phyloP scores from a whole-genome alignment of 1,140 invertebrate species.

The Myzus persicae region DNA sequence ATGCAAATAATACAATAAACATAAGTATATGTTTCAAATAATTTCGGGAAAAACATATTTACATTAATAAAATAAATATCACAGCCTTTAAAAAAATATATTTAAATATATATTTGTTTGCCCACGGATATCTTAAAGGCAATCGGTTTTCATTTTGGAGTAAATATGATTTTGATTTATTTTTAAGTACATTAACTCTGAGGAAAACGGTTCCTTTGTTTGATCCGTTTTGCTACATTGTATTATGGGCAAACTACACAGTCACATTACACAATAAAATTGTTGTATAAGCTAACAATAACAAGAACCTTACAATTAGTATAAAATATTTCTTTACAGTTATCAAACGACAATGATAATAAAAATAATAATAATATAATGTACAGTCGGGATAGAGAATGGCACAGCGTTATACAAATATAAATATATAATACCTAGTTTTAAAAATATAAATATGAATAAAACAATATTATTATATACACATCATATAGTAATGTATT shows the following conservation, averaged over 20 bases:
- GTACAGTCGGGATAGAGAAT: constrained; percentile 54
- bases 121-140: background rate
- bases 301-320: constrained; percentile 11
- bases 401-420: constrained; percentile 42
- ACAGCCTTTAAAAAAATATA: constrained; percentile 49
- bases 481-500: background rate
- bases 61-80: constrained; percentile 54
- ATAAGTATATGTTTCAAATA: background rate
- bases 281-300: background rate
- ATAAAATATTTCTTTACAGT: constrained; percentile 38
- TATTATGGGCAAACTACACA: constrained; percentile 14
- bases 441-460: constrained; percentile 28
- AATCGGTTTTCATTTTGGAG: constrained; percentile 9
- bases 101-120: constrained; percentile 22
- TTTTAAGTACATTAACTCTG: constrained; percentile 50
- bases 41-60: constrained; percentile 33
- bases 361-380: constrained; percentile 38
- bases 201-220: background rate
- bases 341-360: constrained; percentile 9
- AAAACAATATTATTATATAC: constrained; percentile 26
- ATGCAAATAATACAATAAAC: constrained; percentile 17
- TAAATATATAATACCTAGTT: constrained; percentile 15
- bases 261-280: constrained; percentile 36
- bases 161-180: constrained; percentile 35
- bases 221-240: background rate